Base-by-base conservation (phyloP, 2,113 vertebrate species). In the Ammodytes marinus region DNA sequence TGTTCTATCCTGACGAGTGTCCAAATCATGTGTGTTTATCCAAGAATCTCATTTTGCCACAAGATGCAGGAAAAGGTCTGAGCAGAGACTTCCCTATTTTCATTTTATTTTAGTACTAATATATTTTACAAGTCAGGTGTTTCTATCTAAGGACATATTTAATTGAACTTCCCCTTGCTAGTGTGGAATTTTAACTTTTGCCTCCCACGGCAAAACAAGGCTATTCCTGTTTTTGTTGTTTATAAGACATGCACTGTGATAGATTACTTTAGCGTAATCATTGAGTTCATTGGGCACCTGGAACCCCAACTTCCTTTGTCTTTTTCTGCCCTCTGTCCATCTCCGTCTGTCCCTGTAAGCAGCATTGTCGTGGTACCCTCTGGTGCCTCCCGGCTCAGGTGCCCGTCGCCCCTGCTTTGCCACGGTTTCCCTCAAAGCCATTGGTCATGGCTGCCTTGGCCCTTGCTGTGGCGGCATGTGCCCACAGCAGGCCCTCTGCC, bases 391-490 rank as follows among this genome's bases (percentile, higher is more conserved):
- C 95, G 96, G 96, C 97, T 98, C 97, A 99, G 98, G 97, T 99
- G 97, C 96, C 90, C 94, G 91, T 93, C 96, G 95, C 94, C 93
- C 95, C 87, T 79, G 86, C 94, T 96, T 97, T 94, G 93, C 94
- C 94, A 87, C 91, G 93, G 93, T 95, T 94, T 95, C 95, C 94
- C 95, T 98, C 97, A 97, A 94, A 98, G 95, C 95, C 86, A 97
- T 99, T 97, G 96, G 97, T 99, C 98, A 99, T 96, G 97, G 93
- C 95, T 80, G 89, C 89, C 93, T 91, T 95, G 82, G 95, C 94
- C 94, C 97, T 97, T 93, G 96, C 96, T 97, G 98, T 95, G 97
- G 94, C 95, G 96, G 96, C 97, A 97, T 97, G 97, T 97, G 97
- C 92, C 97, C 96, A 93, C 95, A 92, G 95, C 95, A 91, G 94